These are phyloP conservation scores for Vulpes ferrilata DNA, from an alignment of 2,113 vertebrate species.

Conservation along the genomic window DNA sequence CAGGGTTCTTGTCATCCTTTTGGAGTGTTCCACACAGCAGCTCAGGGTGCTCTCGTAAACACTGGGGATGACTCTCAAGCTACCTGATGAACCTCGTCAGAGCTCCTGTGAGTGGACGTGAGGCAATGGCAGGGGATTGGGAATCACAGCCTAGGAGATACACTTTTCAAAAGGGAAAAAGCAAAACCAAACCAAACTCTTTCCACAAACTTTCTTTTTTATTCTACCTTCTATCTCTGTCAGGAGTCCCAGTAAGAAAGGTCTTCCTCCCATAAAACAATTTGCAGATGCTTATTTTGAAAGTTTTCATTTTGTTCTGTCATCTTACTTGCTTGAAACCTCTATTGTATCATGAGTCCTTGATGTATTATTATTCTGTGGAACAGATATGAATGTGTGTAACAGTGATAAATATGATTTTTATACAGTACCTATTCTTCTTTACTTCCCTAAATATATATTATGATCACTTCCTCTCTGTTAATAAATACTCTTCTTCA, in stretches of 20 bases:
- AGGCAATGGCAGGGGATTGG: accelerated
- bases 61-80: too few relatives aligned
- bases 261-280: not conserved
- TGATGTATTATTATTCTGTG: not conserved
- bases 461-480: not conserved
- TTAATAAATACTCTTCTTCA: conserved; percentile 2
- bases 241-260: not conserved
- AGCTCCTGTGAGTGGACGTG: not conserved
- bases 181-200: not conserved
- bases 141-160: not conserved
- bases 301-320: not conserved
- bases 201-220: not conserved
- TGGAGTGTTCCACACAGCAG: not conserved
- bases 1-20: not conserved
- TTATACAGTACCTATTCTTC: not conserved
- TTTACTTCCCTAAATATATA: conserved; percentile 1
- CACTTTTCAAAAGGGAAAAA: not conserved
- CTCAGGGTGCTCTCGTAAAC: not conserved
- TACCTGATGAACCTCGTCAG: not conserved
- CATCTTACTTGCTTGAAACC: not conserved
- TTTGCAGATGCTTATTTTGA: not conserved
- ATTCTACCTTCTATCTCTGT: not conserved
- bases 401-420: not conserved
- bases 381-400: not conserved
- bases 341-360: not conserved